phyloP scores from a whole-genome alignment of 2,888 invertebrate species.

The Tetranychus piercei region DNA sequence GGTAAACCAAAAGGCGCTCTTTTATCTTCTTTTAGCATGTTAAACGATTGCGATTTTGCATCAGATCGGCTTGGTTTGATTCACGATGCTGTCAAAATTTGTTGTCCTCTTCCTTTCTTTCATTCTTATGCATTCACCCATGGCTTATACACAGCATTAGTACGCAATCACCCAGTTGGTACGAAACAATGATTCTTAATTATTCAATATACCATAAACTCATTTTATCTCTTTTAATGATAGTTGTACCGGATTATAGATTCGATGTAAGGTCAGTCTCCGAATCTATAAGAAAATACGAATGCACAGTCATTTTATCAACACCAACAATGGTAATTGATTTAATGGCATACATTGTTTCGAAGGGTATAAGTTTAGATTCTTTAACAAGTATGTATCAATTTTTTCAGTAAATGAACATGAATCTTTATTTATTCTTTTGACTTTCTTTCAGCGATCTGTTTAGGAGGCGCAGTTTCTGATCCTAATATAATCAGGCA shows the following conservation, averaged over 20 bases:
- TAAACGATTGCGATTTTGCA: constrained; percentile 11
- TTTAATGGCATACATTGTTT: background rate
- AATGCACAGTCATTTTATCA: background rate
- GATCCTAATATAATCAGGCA: background rate
- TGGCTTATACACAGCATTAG: background rate
- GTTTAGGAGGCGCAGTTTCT: background rate
- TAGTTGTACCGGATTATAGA: background rate
- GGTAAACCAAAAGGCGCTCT: constrained; percentile 34
- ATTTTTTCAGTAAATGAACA: background rate
- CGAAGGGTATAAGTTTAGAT: background rate
- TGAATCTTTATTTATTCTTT: background rate
- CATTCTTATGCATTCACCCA: constrained; percentile 20
- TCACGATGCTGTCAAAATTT: background rate
- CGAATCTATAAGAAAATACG: background rate
- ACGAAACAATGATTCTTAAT: background rate
- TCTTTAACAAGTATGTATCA: background rate
- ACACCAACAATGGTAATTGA: constrained; percentile 7
- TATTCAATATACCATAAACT: background rate
- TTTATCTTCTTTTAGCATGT: constrained; percentile 19
- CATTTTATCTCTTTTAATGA: background rate
- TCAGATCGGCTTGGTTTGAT: background rate
- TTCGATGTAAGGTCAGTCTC: background rate
- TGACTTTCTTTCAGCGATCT: background rate
- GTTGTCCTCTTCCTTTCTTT: constrained; percentile 18
- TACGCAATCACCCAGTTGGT: background rate